Evolutionary conservation across 1,140 invertebrate species (phyloP).

Genomic region (Zophobas morio): DNA sequence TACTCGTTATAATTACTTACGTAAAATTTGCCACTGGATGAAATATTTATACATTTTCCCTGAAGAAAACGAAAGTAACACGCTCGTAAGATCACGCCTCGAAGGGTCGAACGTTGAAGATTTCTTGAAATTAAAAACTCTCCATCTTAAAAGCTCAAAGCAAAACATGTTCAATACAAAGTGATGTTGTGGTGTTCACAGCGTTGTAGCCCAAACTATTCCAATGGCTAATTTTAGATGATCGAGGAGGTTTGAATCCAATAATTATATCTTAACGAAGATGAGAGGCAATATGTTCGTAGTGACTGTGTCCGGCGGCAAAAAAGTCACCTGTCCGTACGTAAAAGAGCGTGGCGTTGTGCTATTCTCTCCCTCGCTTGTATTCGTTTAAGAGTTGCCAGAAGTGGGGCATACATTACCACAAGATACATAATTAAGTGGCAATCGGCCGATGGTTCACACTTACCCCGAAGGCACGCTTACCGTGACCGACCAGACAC

Average conservation of each 20-base stretch:
- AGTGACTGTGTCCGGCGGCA: conserved; percentile 47
- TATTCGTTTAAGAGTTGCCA: conserved; percentile 53
- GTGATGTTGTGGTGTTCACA: background rate
- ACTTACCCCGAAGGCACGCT: conserved; percentile 47
- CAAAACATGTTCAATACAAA: too few relatives aligned
- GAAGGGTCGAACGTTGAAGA: too few relatives aligned
- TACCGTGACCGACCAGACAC: conserved; percentile 54
- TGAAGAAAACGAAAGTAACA: too few relatives aligned
- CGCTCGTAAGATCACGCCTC: too few relatives aligned
- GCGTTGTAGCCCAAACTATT: background rate
- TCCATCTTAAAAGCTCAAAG: too few relatives aligned
- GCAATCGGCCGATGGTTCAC: conserved; percentile 57
- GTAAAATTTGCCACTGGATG: too few relatives aligned
- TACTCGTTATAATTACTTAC: too few relatives aligned
- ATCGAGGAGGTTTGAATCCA: conserved; percentile 12
- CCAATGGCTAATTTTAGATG: conserved; percentile 38
- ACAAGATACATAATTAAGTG: conserved; percentile 59
- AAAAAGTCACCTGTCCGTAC: conserved; percentile 54
- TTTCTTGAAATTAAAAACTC: too few relatives aligned
- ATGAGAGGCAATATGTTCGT: conserved; percentile 33
- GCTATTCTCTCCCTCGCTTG: conserved; percentile 48
- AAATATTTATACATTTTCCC: too few relatives aligned
- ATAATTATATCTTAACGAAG: conserved; percentile 47
- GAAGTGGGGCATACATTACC: conserved; percentile 59
- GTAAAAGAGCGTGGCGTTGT: conserved; percentile 14